phyloP scores from a whole-genome alignment of 2,888 invertebrate genomes.

The Drosophila birchii region DNA sequence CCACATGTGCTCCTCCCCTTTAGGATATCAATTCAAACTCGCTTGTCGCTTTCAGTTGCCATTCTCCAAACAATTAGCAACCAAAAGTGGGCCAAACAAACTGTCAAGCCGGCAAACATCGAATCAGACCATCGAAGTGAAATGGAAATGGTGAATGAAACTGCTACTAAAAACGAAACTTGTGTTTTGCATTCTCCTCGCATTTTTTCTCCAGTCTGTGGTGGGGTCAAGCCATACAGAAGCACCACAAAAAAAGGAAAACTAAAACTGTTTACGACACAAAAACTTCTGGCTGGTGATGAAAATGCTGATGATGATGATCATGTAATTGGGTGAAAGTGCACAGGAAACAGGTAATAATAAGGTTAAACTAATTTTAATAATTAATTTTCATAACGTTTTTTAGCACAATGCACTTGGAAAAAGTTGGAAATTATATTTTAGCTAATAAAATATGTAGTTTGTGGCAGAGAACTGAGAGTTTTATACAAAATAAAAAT shows the following conservation, averaged over 20 bases:
- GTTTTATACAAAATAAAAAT: not conserved
- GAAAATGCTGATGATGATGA: constrained; percentile 26
- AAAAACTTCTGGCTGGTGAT: constrained; percentile 19
- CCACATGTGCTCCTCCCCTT: not conserved
- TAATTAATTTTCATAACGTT: not conserved
- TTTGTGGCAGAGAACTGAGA: too few relatives aligned
- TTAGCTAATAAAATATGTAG: not conserved
- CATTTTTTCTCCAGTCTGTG: constrained; percentile 8
- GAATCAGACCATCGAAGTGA: constrained; percentile 38
- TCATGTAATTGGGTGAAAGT: constrained; percentile 20
- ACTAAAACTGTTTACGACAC: constrained; percentile 11
- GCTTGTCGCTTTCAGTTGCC: constrained; percentile 24
- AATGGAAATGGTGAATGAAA: constrained; percentile 37
- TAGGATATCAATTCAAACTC: constrained; percentile 15
- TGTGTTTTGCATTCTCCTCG: constrained; percentile 30
- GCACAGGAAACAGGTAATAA: constrained; percentile 4
- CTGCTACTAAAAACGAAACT: constrained; percentile 42
- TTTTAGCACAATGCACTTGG: not conserved
- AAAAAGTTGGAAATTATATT: not conserved
- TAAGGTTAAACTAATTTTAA: not conserved
- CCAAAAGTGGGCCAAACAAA: constrained; percentile 40
- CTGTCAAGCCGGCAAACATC: constrained; percentile 38
- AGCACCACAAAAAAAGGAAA: constrained; percentile 2
- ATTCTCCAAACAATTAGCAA: constrained; percentile 35
- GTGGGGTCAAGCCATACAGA: constrained; percentile 26